Evolutionary conservation across 2,888 invertebrate genomes (phyloP).

Genomic region (Hedya salicella): DNA sequence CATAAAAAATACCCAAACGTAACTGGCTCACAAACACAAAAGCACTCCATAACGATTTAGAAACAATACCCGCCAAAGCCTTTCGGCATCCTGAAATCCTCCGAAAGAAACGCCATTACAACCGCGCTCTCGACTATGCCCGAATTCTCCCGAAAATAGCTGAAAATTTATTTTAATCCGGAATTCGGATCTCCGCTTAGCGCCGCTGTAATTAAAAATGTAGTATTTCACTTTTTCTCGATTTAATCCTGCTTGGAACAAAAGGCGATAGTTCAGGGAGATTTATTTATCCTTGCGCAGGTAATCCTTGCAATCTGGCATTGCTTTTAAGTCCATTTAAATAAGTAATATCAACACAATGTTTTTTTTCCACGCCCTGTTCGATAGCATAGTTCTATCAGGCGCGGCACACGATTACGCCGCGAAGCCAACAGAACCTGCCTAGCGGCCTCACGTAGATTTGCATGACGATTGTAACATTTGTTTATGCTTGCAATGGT

Average conservation of each 20-base stretch:
- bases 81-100: constrained; percentile 55
- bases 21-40: constrained; percentile 57
- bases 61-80: constrained; percentile 60
- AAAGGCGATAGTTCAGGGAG: constrained; percentile 45
- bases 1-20: constrained; percentile 31
- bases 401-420: too few relatives aligned
- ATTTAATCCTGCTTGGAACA: constrained; percentile 43
- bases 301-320: constrained; percentile 26
- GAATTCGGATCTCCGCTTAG: constrained; percentile 37
- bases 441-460: too few relatives aligned
- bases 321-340: constrained; percentile 15
- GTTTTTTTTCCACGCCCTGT: too few relatives aligned
- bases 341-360: too few relatives aligned
- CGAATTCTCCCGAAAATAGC: constrained; percentile 42
- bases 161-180: constrained; percentile 55
- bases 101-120: constrained; percentile 60
- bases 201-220: constrained; percentile 49
- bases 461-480: too few relatives aligned
- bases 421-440: too few relatives aligned
- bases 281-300: constrained; percentile 25
- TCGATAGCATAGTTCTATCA: too few relatives aligned
- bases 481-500: too few relatives aligned
- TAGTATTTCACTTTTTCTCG: constrained; percentile 45
- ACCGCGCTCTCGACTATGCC: constrained; percentile 49
- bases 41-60: constrained; percentile 57